Percentiles rank a stretch among this genome's conserved stretches.
Conservation (phyloP, 2,113 vertebrate genomes). For the Ictalurus punctatus region DNA sequence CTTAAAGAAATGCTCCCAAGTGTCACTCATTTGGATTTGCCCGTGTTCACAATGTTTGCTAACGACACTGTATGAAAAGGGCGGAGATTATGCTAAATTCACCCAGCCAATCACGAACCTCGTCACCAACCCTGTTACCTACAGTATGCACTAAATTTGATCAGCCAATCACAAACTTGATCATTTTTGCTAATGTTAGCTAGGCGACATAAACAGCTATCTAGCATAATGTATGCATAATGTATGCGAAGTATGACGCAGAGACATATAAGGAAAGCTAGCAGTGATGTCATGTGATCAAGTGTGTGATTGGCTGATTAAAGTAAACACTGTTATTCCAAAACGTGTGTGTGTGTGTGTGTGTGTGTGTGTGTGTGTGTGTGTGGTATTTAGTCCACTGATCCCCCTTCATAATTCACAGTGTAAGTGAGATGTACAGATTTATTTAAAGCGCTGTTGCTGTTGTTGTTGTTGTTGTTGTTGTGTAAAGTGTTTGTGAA, state of each 20-base stretch:
- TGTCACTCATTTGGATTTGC: neutral
- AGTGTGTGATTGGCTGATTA: neutral
- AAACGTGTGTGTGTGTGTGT: neutral
- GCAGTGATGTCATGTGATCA: neutral
- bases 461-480: neutral
- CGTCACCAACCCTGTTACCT: neutral
- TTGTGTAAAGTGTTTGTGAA: neutral
- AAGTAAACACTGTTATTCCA: neutral
- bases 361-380: neutral
- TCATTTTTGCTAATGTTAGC: neutral
- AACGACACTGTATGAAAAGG: neutral
- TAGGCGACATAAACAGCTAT: neutral
- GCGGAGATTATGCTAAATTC: neutral
- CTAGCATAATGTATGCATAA: neutral
- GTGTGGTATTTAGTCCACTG: neutral
- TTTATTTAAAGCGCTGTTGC: neutral
- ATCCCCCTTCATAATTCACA: neutral
- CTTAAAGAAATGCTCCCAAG: neutral
- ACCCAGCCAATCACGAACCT: neutral
- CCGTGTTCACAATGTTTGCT: neutral
- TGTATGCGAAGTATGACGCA: neutral
- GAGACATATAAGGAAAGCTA: neutral
- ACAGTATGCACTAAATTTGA: neutral
- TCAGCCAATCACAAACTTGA: neutral
- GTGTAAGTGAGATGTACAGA: constrained; percentile 9